phyloP scores from a whole-genome alignment of 1,140 invertebrate genomes.

The Megalopta genalis region DNA sequence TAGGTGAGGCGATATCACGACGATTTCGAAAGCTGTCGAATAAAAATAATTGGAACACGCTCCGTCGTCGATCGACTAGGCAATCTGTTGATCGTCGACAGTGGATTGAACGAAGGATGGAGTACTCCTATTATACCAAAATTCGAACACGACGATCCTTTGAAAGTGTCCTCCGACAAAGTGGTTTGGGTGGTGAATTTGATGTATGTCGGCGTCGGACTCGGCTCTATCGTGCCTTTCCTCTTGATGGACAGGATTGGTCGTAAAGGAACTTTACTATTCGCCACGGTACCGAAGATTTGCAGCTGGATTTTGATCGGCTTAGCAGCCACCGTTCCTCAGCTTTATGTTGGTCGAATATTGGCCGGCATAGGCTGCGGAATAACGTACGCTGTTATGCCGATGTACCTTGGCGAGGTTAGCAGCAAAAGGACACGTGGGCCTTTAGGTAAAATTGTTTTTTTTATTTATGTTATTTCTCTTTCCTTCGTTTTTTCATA shows the following conservation, averaged over 20 bases:
- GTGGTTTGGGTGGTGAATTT: constrained; percentile 74
- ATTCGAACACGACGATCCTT: constrained; percentile 69
- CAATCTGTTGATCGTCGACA: constrained; percentile 76
- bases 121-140: constrained; percentile 75
- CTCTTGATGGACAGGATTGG: constrained; percentile 82
- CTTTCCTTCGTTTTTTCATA: neutral
- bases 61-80: constrained; percentile 58
- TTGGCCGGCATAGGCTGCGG: constrained; percentile 78
- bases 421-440: constrained; percentile 82
- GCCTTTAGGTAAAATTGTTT: constrained; percentile 71
- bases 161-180: constrained; percentile 64
- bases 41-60: neutral
- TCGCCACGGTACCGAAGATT: constrained; percentile 80
- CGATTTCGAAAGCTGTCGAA: too few relatives aligned
- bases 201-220: constrained; percentile 74
- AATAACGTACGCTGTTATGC: constrained; percentile 79
- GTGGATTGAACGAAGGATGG: constrained; percentile 78
- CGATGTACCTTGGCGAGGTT: constrained; percentile 84
- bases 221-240: constrained; percentile 78
- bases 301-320: constrained; percentile 81
- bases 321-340: constrained; percentile 65
- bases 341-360: constrained; percentile 78
- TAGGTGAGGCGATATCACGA: neutral
- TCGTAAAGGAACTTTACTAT: constrained; percentile 80
- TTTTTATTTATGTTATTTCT: neutral